Percentiles rank a stretch among this genome's conserved stretches.
These are phyloP conservation scores for Gallinago paraguaiae DNA, from an alignment of 2,113 vertebrate species.

Conservation along the genomic window DNA sequence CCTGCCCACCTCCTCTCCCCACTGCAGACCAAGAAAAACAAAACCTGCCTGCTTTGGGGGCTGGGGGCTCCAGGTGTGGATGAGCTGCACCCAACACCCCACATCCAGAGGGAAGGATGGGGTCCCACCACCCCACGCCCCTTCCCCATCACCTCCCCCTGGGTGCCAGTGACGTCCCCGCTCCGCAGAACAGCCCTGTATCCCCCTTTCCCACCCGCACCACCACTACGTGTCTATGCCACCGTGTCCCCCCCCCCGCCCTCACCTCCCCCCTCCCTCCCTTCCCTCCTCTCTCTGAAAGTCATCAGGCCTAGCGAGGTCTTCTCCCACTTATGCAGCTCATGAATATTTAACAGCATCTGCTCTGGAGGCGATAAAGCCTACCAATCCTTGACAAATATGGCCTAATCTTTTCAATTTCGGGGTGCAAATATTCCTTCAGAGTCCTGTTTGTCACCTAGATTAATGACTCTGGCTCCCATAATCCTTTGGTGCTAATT, in stretches of 20 bases:
- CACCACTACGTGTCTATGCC: not conserved
- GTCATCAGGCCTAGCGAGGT: slow-evolving; percentile 80
- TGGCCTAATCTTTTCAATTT: slow-evolving; percentile 99
- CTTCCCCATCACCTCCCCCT: not conserved
- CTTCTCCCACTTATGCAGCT: slow-evolving; percentile 84
- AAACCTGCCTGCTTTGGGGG: rapidly evolving
- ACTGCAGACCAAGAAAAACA: not conserved
- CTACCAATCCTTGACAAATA: slow-evolving; percentile 99
- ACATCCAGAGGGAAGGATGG: rapidly evolving
- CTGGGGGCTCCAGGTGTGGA: rapidly evolving
- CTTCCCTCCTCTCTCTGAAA: slow-evolving; percentile 73
- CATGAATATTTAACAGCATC: slow-evolving; percentile 99
- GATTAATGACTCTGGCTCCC: slow-evolving; percentile 97
- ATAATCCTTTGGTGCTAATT: slow-evolving; percentile 99
- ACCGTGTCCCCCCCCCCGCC: not conserved
- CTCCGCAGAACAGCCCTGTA: slow-evolving; percentile 46
- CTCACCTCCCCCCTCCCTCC: not conserved
- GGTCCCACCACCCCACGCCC: not conserved
- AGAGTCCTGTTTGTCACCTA: slow-evolving; percentile 99
- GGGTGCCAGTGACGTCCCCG: not conserved
- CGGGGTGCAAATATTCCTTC: slow-evolving; percentile 99
- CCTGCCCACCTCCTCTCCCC: rapidly evolving
- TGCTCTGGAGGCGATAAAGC: slow-evolving; percentile 89
- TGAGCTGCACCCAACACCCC: not conserved
- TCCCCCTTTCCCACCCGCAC: not conserved